These are phyloP conservation scores for Teinopalpus imperialis DNA, from an alignment of 2,888 invertebrate genomes.

Conservation along the genomic window DNA sequence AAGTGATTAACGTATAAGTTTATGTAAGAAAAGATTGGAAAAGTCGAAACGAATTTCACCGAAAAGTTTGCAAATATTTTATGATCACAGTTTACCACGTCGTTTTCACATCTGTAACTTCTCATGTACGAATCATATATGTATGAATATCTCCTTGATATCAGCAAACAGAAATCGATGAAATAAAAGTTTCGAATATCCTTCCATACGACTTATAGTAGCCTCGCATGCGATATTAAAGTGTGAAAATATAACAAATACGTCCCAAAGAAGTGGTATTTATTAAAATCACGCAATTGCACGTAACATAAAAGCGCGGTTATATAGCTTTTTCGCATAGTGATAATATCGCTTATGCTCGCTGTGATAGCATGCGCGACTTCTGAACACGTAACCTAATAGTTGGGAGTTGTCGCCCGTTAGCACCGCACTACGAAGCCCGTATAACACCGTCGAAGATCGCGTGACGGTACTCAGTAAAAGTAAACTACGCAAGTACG, in stretches of 20 bases:
- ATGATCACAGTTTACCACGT: too few relatives aligned
- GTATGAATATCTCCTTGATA: too few relatives aligned
- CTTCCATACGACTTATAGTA: neutral
- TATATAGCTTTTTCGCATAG: neutral
- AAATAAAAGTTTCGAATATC: neutral
- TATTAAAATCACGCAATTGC: constrained; percentile 6
- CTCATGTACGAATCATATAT: too few relatives aligned
- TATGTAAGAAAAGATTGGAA: too few relatives aligned
- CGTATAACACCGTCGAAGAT: neutral
- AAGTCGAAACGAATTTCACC: too few relatives aligned
- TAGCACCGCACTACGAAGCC: neutral
- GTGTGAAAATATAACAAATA: constrained; percentile 7
- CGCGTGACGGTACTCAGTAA: constrained; percentile 8
- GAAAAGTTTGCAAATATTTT: too few relatives aligned
- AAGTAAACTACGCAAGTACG: constrained; percentile 1
- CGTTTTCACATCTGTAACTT: too few relatives aligned
- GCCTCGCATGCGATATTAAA: neutral
- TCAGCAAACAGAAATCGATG: too few relatives aligned
- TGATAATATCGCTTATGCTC: neutral
- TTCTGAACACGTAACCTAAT: neutral
- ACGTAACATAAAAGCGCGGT: neutral
- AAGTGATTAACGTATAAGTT: too few relatives aligned
- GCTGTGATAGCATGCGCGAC: neutral
- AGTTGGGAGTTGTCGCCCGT: neutral
- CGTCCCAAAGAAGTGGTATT: neutral